Evolutionary conservation across 2,888 invertebrate genomes (phyloP), one percentile per base, ranked within the genome.

Genomic region (Trachelus tabidus): DNA sequence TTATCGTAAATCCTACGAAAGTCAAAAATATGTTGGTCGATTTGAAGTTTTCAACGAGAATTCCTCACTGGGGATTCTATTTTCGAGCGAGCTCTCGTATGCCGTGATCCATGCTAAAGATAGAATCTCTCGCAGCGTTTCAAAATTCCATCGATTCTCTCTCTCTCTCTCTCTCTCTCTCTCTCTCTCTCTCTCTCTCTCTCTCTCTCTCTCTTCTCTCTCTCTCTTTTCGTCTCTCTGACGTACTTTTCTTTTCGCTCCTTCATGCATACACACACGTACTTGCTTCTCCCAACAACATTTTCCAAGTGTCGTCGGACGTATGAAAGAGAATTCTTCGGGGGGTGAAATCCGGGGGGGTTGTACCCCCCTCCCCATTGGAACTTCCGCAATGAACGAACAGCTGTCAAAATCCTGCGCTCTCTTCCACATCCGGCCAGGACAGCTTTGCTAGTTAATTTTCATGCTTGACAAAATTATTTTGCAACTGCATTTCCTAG

Each of bases 81-180:
- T 91, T 91, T 89, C 81, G 89, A 87, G 85, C 86, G 86, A 87
- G 85, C 86, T 86, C 87, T 84, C 85, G 86, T 82, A 84, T 86
- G 87, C 84, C 85, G 80, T 73, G 76, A 73, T 78, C 68, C 80
- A 81, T 82, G 81, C 89, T 89, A 89, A 89, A 89, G 85, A 89
- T 89, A 89, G 88, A 84, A 73, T 75, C 71, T 76, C 80, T 79
- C 80, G 79, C 75, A 73, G 75, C 78, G 78, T 78, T 80, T 80
- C 80, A 80, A 82, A 80, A 81, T 82, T 82, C 82, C 79, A 79
- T 76, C 74, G 71, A 77, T 73, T 37, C 68, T 68, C 40, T 71
- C 71, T 9, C 33, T 71, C 71, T 9, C 71, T 71, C 31, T 34
- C 34, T 34, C 34, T 34, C 34, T 34, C 34, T 34, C 0, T 34